These are phyloP conservation scores for Scomber scombrus DNA, from an alignment of 2,113 vertebrate genomes.

Conservation along the genomic window DNA sequence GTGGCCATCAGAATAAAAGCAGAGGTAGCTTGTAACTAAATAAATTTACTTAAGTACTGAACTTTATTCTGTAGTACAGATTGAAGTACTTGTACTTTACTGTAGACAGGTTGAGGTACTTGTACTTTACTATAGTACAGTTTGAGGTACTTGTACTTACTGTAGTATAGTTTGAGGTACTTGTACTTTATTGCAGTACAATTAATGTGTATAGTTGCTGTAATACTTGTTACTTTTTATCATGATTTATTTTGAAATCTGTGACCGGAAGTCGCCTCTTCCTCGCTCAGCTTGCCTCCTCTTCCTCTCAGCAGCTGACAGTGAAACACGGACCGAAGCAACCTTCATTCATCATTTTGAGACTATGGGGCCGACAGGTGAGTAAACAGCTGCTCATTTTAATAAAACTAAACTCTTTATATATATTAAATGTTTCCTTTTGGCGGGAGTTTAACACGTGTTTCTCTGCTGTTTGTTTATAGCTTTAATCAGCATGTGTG, in stretches of 20 bases:
- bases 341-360: neutral
- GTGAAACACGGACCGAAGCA: neutral
- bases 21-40: too few species aligned
- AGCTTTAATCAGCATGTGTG: neutral
- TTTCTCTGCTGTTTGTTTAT: neutral
- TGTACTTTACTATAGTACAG: too few species aligned
- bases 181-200: too few species aligned
- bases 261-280: conserved; percentile 7
- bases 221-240: too few species aligned
- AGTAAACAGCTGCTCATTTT: neutral
- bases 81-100: too few species aligned
- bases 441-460: accelerated
- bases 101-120: too few species aligned
- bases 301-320: neutral
- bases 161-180: too few species aligned
- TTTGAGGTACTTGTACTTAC: too few species aligned
- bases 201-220: too few species aligned
- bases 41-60: too few species aligned
- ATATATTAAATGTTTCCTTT: accelerated
- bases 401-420: accelerated
- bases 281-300: neutral
- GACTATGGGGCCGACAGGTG: conserved; percentile 81
- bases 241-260: conserved; percentile 33
- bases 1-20: conserved; percentile 1
- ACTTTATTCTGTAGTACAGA: too few species aligned